A percentile compares a stretch with the other conserved stretches of the same genome.
Conservation (phyloP, 2,888 invertebrate species). For the Xanthorhoe designata region DNA sequence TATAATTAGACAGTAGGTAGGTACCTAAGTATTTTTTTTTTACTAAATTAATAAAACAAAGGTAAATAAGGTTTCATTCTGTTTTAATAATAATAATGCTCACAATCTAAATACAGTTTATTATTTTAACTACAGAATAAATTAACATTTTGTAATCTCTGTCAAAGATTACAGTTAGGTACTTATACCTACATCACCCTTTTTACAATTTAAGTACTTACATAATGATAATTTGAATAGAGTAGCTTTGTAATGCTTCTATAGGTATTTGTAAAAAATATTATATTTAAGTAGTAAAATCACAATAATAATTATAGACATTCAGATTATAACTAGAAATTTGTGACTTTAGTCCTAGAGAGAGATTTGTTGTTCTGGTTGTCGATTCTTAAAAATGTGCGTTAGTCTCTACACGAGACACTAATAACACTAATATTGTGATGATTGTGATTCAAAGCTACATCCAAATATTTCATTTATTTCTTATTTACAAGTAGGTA, state of each 20-base stretch:
- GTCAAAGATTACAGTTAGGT: constrained; percentile 62
- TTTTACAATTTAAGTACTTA: constrained; percentile 46
- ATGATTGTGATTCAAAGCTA: constrained; percentile 14
- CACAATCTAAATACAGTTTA: constrained; percentile 82
- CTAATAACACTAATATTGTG: not conserved
- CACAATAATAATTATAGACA: constrained; percentile 14
- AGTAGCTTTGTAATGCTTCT: constrained; percentile 16
- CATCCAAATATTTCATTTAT: constrained; percentile 21
- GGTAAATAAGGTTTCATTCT: constrained; percentile 55
- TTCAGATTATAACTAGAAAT: constrained; percentile 3
- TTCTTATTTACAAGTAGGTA: constrained; percentile 17
- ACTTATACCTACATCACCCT: constrained; percentile 50
- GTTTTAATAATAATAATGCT: constrained; percentile 74
- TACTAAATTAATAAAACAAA: constrained; percentile 31
- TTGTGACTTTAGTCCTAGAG: constrained; percentile 1
- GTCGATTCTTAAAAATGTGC: constrained; percentile 25
- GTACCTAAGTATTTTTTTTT: no score
- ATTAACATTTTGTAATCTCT: constrained; percentile 72
- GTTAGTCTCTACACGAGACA: not conserved
- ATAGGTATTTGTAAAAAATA: constrained; percentile 12
- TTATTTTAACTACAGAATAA: constrained; percentile 74
- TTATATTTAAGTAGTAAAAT: constrained; percentile 6
- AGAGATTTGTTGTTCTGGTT: not conserved
- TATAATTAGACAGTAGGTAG: no score
- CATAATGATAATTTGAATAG: constrained; percentile 40